Conservation (phyloP, 2,113 vertebrate species). For the Pica pica region DNA sequence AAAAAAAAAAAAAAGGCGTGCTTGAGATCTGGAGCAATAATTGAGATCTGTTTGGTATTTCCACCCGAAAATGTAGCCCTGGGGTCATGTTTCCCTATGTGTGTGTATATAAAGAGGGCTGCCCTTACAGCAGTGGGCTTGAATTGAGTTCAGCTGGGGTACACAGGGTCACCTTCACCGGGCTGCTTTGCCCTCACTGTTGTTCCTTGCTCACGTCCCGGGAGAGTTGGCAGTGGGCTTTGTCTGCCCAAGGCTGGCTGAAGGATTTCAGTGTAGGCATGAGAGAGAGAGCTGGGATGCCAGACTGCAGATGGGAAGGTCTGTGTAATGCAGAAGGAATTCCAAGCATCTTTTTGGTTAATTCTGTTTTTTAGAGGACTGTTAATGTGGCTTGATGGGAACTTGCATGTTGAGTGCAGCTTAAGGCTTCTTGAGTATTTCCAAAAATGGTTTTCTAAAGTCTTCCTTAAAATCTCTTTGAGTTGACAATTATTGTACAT, state of each 20-base stretch:
- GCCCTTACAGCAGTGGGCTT: not conserved
- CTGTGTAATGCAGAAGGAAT: constrained; percentile 53
- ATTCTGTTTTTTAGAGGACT: constrained; percentile 16
- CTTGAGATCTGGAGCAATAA: fast-evolving
- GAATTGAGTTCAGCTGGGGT: not conserved
- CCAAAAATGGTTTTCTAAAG: not conserved
- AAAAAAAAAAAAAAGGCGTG: not conserved
- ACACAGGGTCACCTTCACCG: fast-evolving
- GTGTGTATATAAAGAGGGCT: not conserved
- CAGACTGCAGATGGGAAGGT: not conserved
- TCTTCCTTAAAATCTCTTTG: not conserved
- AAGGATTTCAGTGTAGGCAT: not conserved
- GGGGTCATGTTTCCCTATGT: fast-evolving
- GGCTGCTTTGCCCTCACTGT: not conserved
- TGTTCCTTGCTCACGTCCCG: not conserved
- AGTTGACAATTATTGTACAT: not conserved
- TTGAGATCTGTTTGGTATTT: not conserved
- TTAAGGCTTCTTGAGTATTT: not conserved
- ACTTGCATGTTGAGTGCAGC: not conserved
- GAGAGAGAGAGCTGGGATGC: not conserved
- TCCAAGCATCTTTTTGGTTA: constrained; percentile 52
- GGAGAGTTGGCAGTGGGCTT: not conserved
- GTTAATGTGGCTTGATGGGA: constrained; percentile 37
- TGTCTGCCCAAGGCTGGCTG: not conserved
- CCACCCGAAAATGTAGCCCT: not conserved